Evolutionary conservation across 2,113 vertebrate species (phyloP), one percentile per base, ranked within the genome.

Genomic region (Pagrus major): DNA sequence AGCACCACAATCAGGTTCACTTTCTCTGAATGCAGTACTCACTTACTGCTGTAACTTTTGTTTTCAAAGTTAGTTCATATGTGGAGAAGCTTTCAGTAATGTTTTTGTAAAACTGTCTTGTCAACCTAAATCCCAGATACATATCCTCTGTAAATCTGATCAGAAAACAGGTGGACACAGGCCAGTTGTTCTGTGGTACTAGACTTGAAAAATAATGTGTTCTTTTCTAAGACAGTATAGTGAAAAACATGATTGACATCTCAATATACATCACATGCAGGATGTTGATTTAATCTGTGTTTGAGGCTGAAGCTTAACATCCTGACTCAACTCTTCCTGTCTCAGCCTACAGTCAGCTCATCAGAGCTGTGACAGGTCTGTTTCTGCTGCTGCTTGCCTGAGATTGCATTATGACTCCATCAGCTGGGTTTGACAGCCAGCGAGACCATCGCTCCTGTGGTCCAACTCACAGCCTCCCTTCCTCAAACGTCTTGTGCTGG

Each of bases 401-500:
- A 60, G 76, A 86, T 81, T 71, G 55, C 82, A 82, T 85, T 85
- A 71, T 82, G 52, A 56, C 66, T 61, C 49, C 49, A 58, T 84
- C 49, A 70, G 69, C 60, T 37, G 23, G 14, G 39, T 31, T 27
- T 55, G 33, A 75, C 75, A 78, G 37, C 54, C 54, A 5, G 25
- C 3, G 0, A 37, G 12, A 46, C 55, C 56, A 23, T 12, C 2
- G 3, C 39, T 78, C 35, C 23, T 18, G 14, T 29, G 27, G 54
- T 81, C 67, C 46, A 68, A 71, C 46, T 44, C 66, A 41, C 83
- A 33, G 46, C 16, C 39, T 68, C 63, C 42, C 25, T n/a, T 31
- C 4, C 21, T 74, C 52, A 61, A 41, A 47, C 27, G 59, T 47
- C 29, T 52, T 8, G 25, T 23, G 29, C n/a, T 64, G 23, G 25